A percentile compares a stretch with the other conserved stretches of the same genome.
Conservation (phyloP, 1,140 invertebrate species). For the Hyphantria cunea region DNA sequence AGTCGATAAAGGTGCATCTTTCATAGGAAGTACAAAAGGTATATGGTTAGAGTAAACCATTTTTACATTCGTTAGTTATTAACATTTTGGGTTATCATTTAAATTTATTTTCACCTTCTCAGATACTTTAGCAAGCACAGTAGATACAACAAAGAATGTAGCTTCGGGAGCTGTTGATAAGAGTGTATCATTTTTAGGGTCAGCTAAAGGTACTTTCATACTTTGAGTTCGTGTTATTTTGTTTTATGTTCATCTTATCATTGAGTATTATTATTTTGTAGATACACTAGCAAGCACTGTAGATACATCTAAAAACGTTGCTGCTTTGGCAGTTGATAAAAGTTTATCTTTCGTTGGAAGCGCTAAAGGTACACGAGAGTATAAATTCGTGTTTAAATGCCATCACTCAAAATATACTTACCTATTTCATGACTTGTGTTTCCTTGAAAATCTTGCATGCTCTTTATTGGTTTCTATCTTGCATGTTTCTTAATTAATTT, state of each 20-base stretch:
- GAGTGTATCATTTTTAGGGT: slow-evolving; percentile 38
- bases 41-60: too few relatives aligned
- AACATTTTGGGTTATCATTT: slow-evolving; percentile 5
- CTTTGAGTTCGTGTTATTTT: slow-evolving; percentile 6
- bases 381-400: slow-evolving; percentile 1
- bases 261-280: slow-evolving; percentile 37
- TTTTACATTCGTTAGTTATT: too few relatives aligned
- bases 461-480: not conserved
- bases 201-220: slow-evolving; percentile 49
- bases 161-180: slow-evolving; percentile 44
- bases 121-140: slow-evolving; percentile 48
- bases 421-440: too few relatives aligned
- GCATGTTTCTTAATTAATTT: slow-evolving; percentile 13
- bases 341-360: slow-evolving; percentile 33
- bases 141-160: slow-evolving; percentile 50
- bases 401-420: not conserved
- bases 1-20: slow-evolving; percentile 42
- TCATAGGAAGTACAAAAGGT: slow-evolving; percentile 51
- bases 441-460: too few relatives aligned
- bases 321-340: slow-evolving; percentile 40
- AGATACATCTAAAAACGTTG: slow-evolving; percentile 46
- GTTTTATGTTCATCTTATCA: slow-evolving; percentile 14
- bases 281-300: slow-evolving; percentile 42
- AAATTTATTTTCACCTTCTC: slow-evolving; percentile 31
- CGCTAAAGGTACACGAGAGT: slow-evolving; percentile 43